Percentiles rank a stretch among this genome's conserved stretches.
Evolutionary conservation across 2,888 invertebrate genomes (phyloP).

Genomic region (Dynastes hyllus): DNA sequence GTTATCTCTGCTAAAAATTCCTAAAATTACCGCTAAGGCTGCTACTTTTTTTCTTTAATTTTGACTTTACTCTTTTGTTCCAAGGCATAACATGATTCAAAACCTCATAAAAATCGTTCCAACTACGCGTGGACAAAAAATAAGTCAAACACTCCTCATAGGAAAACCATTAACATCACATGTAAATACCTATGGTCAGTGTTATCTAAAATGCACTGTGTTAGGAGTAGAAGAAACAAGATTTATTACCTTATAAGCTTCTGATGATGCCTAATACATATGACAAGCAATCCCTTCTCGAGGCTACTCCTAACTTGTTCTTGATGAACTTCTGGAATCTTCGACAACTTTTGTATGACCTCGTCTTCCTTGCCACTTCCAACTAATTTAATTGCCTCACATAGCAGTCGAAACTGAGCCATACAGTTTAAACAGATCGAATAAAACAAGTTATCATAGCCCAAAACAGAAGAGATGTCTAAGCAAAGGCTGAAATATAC

Average conservation of each 20-base stretch:
- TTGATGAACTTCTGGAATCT: slow-evolving; percentile 38
- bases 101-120: too few relatives aligned
- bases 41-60: too few relatives aligned
- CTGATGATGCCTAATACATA: slow-evolving; percentile 55
- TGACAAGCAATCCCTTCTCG: slow-evolving; percentile 42
- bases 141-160: too few relatives aligned
- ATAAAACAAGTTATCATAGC: slow-evolving; percentile 55
- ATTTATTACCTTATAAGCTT: slow-evolving; percentile 52
- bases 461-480: slow-evolving; percentile 50
- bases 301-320: background rate
- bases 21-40: too few relatives aligned
- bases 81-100: too few relatives aligned
- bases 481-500: slow-evolving; percentile 49
- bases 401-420: slow-evolving; percentile 54
- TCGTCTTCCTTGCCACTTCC: slow-evolving; percentile 48
- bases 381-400: slow-evolving; percentile 44
- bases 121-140: too few relatives aligned
- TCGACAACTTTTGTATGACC: slow-evolving; percentile 28
- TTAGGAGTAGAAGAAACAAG: too few relatives aligned
- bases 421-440: slow-evolving; percentile 53
- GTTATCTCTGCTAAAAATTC: too few relatives aligned
- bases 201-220: too few relatives aligned
- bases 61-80: too few relatives aligned
- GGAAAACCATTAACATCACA: too few relatives aligned
- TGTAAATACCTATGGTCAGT: too few relatives aligned